Evolutionary conservation across 2,797 vertebrate species (phyloP), one percentile per base, ranked within the genome.

Genomic region (Synaphobranchus kaupii): DNA sequence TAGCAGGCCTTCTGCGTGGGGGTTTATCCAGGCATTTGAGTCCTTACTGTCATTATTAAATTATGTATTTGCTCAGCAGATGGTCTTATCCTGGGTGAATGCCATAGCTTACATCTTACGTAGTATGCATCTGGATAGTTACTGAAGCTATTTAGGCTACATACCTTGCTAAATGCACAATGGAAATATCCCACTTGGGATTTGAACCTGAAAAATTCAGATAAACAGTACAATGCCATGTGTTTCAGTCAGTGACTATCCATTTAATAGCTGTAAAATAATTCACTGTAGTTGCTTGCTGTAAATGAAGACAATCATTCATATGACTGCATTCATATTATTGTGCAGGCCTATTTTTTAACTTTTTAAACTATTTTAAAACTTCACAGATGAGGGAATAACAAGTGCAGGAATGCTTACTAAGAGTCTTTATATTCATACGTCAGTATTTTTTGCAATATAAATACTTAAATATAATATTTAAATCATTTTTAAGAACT

Each of bases 21-120:
- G 44, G 44, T 50, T 81, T 81, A 81, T 81, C 78, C 78, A 81
- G 78, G 78, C 78, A 81, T 81, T n/a, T 50, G 22, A 81, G 78
- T n/a, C 78, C 25, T 81, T 50, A 81, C 47, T 22, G 44, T 78
- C 78, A 50, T 81, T 50, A 81, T 81, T 81, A 81, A 48, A 81
- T 81, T 9, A 81, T 81, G 78, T 50, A 81, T 81, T 81, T 81
- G 44, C 78, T 50, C 47, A 81, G 73, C 39, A 76, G 78, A 81
- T 50, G 47, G 78, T 12, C 44, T 81, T 50, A 81, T 50, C 47
- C 47, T 81, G 47, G 47, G 47, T 81, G 78, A 50, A 10, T n/a
- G 47, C 44, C 78, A 50, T 25, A 50, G 47, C 78, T 50, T 81
- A 50, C 76, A 47, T 81, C 47, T 81, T 81, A 81, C 44, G 34